phyloP scores from a whole-genome alignment of 2,888 invertebrate species.

The Dasysyrphus albostriatus region DNA sequence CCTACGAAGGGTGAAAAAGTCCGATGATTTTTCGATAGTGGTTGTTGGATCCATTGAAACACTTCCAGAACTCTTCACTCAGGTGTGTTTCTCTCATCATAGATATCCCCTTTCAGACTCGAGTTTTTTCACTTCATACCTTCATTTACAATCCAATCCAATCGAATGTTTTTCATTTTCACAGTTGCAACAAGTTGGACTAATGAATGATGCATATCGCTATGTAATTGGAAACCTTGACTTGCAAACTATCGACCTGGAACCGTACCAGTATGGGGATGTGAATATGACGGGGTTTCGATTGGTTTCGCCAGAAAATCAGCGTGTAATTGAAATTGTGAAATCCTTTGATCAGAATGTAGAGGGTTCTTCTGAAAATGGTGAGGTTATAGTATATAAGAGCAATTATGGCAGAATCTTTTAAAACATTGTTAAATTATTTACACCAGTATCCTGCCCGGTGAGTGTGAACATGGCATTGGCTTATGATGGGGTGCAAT shows the following conservation, averaged over 20 bases:
- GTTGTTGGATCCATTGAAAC: constrained; percentile 88
- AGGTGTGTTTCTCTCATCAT: constrained; percentile 75
- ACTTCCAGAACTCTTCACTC: constrained; percentile 85
- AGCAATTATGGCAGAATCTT: not conserved
- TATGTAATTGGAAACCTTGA: constrained; percentile 92
- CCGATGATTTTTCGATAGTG: constrained; percentile 89
- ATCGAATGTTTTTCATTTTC: not conserved
- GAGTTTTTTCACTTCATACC: not conserved
- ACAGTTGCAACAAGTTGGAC: constrained; percentile 93
- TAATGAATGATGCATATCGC: constrained; percentile 91
- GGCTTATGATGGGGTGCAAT: constrained; percentile 92
- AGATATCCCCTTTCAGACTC: not conserved
- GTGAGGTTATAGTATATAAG: constrained; percentile 76
- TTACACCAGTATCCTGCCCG: constrained; percentile 81
- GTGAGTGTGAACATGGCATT: constrained; percentile 89
- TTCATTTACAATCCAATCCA: not conserved
- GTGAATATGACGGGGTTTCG: constrained; percentile 92
- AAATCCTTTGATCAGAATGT: constrained; percentile 80
- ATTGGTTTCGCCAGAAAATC: constrained; percentile 86
- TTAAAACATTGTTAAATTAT: not conserved
- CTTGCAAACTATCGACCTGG: constrained; percentile 91
- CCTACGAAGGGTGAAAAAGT: constrained; percentile 89
- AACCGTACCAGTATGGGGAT: constrained; percentile 91
- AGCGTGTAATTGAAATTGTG: constrained; percentile 85
- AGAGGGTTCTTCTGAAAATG: constrained; percentile 81